phyloP scores from a whole-genome alignment of 2,113 vertebrate species.

The Brachyhypopomus gauderio region DNA sequence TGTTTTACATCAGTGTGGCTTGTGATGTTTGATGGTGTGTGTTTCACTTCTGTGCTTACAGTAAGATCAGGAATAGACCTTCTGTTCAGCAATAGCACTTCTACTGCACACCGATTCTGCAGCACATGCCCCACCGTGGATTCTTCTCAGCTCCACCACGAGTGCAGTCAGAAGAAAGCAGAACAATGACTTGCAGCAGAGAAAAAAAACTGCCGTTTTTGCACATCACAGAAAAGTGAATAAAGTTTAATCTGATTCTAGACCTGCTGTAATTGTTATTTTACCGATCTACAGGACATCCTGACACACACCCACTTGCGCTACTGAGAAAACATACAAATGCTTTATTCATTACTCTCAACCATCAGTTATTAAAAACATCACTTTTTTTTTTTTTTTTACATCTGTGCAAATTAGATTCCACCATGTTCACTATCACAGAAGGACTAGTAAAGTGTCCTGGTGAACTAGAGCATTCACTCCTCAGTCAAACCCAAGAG shows the following conservation, averaged over 20 bases:
- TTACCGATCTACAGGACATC: no score
- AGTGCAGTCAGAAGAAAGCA: no score
- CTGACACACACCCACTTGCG: background rate
- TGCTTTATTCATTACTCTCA: conserved; percentile 72
- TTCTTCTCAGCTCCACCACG: no score
- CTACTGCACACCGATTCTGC: no score
- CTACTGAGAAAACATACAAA: conserved; percentile 61
- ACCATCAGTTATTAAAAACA: conserved; percentile 50
- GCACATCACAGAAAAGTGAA: no score
- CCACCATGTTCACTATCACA: conserved; percentile 38
- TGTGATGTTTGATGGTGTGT: background rate
- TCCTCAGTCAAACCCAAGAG: conserved; percentile 66
- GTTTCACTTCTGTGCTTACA: background rate
- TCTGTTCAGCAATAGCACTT: no score
- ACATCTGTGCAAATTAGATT: conserved; percentile 64
- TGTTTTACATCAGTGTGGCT: background rate
- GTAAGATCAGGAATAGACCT: no score
- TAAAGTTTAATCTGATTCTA: no score
- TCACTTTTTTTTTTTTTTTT: background rate
- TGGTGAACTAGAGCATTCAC: conserved; percentile 23
- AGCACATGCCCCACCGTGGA: no score
- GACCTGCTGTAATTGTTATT: no score
- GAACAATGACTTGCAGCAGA: no score
- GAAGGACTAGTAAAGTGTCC: conserved; percentile 48
- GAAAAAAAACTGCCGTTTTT: no score